Evolutionary conservation across 1,140 invertebrate species (phyloP).

Genomic region (Belonocnema kinseyi): DNA sequence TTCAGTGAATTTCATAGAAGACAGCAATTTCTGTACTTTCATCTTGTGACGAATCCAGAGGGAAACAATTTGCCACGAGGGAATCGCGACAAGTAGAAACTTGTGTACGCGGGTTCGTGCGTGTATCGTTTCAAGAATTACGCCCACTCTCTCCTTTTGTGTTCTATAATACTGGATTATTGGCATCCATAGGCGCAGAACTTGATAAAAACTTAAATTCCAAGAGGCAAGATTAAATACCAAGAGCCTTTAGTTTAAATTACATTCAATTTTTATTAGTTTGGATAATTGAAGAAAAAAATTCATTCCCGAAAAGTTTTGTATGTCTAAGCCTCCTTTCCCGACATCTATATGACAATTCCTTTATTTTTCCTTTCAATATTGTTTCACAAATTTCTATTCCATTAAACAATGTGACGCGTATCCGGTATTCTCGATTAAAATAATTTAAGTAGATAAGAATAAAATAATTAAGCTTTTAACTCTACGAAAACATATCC

Average conservation of each 20-base stretch:
- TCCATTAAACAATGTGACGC: not conserved
- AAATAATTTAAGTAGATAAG: slow-evolving; percentile 11
- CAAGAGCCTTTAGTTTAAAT: too few relatives aligned
- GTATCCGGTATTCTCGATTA: not conserved
- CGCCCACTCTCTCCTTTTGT: slow-evolving; percentile 25
- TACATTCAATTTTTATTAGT: too few relatives aligned
- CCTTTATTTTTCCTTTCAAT: not conserved
- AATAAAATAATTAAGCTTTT: too few relatives aligned
- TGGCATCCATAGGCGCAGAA: slow-evolving; percentile 15
- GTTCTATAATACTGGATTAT: slow-evolving; percentile 24
- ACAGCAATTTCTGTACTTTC: slow-evolving; percentile 2
- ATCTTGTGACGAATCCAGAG: slow-evolving; percentile 23
- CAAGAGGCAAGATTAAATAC: too few relatives aligned
- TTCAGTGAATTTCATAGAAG: not conserved
- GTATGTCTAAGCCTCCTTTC: too few relatives aligned
- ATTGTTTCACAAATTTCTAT: not conserved
- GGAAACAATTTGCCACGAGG: slow-evolving; percentile 19
- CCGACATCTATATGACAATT: not conserved
- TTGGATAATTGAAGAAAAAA: not conserved
- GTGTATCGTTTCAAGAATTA: slow-evolving; percentile 21
- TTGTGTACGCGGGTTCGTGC: slow-evolving; percentile 20
- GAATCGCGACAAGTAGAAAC: slow-evolving; percentile 21
- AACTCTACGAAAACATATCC: too few relatives aligned
- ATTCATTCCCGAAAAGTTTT: not conserved
- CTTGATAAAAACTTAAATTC: not conserved